phyloP scores from a whole-genome alignment of 2,888 invertebrate species.

The Pseudoips prasinana region DNA sequence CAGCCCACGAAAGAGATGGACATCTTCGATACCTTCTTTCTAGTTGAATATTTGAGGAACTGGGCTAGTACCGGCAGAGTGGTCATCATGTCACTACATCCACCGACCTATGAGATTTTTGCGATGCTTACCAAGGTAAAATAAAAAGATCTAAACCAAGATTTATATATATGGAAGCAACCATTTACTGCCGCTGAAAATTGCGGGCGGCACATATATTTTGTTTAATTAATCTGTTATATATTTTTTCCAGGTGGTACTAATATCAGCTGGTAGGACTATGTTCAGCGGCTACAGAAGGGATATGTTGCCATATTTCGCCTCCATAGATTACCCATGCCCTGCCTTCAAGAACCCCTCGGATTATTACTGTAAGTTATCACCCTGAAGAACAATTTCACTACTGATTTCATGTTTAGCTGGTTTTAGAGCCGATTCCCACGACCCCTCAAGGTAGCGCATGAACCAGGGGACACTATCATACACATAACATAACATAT shows the following conservation, averaged over 20 bases:
- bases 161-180: too few species aligned
- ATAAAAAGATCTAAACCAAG: background rate
- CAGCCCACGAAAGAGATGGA: conserved; percentile 95
- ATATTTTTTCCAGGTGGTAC: conserved; percentile 78
- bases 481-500: too few species aligned
- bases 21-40: conserved; percentile 97
- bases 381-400: background rate
- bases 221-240: too few species aligned
- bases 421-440: too few species aligned
- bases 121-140: conserved; percentile 92
- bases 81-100: conserved; percentile 94
- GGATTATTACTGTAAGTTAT: conserved; percentile 93
- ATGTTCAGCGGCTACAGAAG: conserved; percentile 95
- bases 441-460: too few species aligned
- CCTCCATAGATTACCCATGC: conserved; percentile 94
- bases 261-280: conserved; percentile 94
- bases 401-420: too few species aligned
- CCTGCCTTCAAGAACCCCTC: conserved; percentile 98
- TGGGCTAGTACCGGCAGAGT: conserved; percentile 92
- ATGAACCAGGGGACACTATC: too few species aligned
- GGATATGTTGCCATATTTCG: conserved; percentile 96
- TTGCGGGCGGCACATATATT: too few species aligned
- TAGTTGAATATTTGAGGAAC: conserved; percentile 95
- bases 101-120: conserved; percentile 97
- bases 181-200: too few species aligned